Evolutionary conservation across 2,113 vertebrate genomes (phyloP).

Genomic region (Cromileptes altivelis): DNA sequence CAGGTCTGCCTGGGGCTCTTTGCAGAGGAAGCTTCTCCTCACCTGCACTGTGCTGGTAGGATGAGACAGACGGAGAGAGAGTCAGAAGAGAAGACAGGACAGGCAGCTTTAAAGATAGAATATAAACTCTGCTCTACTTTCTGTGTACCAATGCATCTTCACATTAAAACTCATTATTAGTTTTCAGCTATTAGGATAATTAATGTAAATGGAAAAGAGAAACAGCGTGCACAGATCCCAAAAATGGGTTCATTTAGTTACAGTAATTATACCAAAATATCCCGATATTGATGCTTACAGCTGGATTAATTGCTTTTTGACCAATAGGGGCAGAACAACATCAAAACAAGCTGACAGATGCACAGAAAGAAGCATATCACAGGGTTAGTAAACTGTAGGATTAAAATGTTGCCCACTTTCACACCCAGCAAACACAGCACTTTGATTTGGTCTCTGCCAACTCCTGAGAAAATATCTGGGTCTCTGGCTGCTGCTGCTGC

Average conservation of each 20-base stretch:
- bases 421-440: neutral
- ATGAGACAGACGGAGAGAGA: constrained; percentile 13
- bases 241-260: neutral
- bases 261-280: neutral
- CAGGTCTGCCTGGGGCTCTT: constrained; percentile 49
- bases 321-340: neutral
- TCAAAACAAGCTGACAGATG: neutral
- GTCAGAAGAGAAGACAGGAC: neutral
- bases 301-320: neutral
- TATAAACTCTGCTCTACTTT: neutral
- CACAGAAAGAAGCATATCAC: neutral
- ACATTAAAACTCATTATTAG: neutral
- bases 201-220: neutral
- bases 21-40: constrained; percentile 47
- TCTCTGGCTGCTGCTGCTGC: neutral
- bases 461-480: neutral
- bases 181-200: neutral
- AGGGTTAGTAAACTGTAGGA: neutral
- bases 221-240: too few relatives aligned
- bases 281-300: neutral
- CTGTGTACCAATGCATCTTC: neutral
- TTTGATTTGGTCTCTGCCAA: neutral
- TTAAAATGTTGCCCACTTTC: neutral
- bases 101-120: constrained; percentile 23
- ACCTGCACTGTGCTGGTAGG: constrained; percentile 18